Percentiles rank a stretch among this genome's conserved stretches.
phyloP scores from a whole-genome alignment of 2,113 vertebrate genomes.

The Petroica traversi region DNA sequence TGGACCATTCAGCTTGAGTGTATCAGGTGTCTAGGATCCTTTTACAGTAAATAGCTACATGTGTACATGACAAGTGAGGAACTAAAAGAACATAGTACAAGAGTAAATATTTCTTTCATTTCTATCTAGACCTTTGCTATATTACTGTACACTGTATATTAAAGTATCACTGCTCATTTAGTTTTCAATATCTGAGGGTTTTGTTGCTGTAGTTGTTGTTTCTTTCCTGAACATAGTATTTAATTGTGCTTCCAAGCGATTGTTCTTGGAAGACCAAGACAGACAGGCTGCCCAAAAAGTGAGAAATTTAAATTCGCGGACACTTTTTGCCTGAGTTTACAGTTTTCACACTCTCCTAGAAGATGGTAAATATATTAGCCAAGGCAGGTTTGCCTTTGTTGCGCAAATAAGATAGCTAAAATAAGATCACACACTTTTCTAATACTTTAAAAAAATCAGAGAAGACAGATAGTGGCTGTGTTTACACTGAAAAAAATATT shows the following conservation, averaged over 20 bases:
- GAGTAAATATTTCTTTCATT: background rate
- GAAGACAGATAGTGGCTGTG: background rate
- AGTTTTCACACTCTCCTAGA: background rate
- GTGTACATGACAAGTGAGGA: background rate
- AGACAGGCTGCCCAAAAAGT: background rate
- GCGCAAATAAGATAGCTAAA: background rate
- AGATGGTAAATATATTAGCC: background rate
- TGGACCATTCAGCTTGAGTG: background rate
- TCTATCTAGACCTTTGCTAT: background rate
- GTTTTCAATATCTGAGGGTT: background rate
- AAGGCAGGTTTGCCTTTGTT: background rate
- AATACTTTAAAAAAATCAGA: background rate
- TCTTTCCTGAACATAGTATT: background rate
- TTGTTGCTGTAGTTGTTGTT: background rate
- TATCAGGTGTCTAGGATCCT: fast-evolving
- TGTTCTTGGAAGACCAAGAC: background rate
- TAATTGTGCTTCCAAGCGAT: background rate
- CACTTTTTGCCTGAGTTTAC: background rate
- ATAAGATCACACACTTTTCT: background rate
- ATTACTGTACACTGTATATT: background rate
- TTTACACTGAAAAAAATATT: background rate
- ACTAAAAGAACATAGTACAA: background rate
- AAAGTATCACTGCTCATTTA: background rate
- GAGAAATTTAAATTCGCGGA: background rate
- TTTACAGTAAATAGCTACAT: background rate